These are phyloP conservation scores for Xanthorhoe spadicearia DNA, from an alignment of 2,888 invertebrate species.

Conservation along the genomic window DNA sequence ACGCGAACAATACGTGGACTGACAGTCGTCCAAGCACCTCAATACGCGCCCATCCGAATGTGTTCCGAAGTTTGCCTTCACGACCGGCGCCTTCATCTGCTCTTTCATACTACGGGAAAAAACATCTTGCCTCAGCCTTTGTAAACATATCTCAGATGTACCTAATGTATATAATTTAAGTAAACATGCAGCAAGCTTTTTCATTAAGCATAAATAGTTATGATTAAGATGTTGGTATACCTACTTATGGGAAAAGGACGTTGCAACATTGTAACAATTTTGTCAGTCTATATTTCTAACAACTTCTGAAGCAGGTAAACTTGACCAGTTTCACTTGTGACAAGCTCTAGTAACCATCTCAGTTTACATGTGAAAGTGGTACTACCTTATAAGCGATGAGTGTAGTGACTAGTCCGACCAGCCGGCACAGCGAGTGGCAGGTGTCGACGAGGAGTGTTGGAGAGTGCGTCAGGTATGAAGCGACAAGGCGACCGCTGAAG, in stretches of 20 bases:
- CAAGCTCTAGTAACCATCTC: conserved; percentile 16
- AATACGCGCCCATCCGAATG: conserved; percentile 96
- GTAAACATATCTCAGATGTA: too few relatives aligned
- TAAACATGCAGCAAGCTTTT: too few relatives aligned
- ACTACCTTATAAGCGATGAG: conserved; percentile 74
- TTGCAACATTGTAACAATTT: too few relatives aligned
- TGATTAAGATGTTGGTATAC: too few relatives aligned
- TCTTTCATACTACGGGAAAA: conserved; percentile 68
- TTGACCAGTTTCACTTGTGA: conserved; percentile 7
- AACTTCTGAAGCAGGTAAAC: background rate
- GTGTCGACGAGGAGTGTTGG: conserved; percentile 96
- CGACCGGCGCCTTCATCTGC: conserved; percentile 80
- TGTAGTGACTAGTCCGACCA: conserved; percentile 89
- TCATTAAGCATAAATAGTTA: too few relatives aligned
- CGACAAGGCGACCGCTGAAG: conserved; percentile 92
- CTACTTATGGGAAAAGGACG: too few relatives aligned
- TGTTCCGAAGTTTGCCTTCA: conserved; percentile 92
- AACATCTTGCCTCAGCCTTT: background rate
- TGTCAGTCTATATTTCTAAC: background rate
- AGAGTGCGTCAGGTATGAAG: conserved; percentile 95
- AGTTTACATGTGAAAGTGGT: conserved; percentile 29
- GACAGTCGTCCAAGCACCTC: conserved; percentile 94
- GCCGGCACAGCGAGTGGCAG: conserved; percentile 97
- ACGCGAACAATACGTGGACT: conserved; percentile 92
- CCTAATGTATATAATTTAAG: too few relatives aligned